Evolutionary conservation across 1,140 invertebrate genomes (phyloP), one percentile per base, ranked within the genome.

Genomic region (Centruroides sculpturatus): DNA sequence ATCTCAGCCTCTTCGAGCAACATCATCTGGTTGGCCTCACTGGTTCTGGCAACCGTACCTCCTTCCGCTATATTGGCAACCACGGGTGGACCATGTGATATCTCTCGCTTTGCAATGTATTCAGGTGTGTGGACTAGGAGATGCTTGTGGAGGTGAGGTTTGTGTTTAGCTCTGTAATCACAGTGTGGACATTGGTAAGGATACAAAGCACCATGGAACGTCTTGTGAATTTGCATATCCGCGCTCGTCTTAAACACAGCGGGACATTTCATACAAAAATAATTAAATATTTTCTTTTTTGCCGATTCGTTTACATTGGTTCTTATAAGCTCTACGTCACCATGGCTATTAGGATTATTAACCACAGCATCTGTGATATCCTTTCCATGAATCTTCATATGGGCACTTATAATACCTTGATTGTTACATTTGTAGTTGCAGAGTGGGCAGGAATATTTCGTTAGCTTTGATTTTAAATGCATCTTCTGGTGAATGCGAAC

Each of bases 401-500:
- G 88, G 55, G 85, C 81, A 9, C 85, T 82, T 65, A 90, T 76
- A 34, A 86, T 80, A 4, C 82, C 83, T 36, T 83, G 82, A 68
- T 83, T 85, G 50, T 85, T 82, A 70, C 86, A 89, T 13, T 82
- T 81, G 68, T 87, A 92, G 72, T 85, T 87, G 72, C 89, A 92
- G 64, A 87, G 81, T 3, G 82, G 79, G 70, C 88, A 92, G 76
- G 65, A 75, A 56, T 59, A 65, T 48, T 62, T 62, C 10, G 56
- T 55, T 56, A 55, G 36, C 13, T 62, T 60, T 7, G 55, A 57
- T 50, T 67, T 66, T 8, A 75, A 67, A 72, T 92, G 89, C 82
- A 91, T 87, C 71, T 83, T 83, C 71, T 92, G 87, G 72, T 92
- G 89, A 64, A 88, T 85, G n/a, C 82, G 80, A 46, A 92, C 85